Conservation (phyloP, 1,140 invertebrate species). For the Drosophila ercepeae region DNA sequence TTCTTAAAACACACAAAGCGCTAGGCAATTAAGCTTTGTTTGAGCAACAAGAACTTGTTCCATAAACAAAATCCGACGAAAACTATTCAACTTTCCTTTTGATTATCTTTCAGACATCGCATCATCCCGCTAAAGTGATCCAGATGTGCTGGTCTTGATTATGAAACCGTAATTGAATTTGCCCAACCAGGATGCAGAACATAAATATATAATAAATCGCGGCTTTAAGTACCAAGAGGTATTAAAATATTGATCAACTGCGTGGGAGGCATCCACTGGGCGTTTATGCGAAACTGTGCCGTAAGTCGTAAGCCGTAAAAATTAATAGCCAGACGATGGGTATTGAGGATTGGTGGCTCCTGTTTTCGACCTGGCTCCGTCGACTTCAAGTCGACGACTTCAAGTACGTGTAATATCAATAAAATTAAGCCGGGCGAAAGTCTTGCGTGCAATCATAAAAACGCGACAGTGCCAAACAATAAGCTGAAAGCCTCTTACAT, state of each 20-base stretch:
- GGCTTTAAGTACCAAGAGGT: conserved; percentile 10
- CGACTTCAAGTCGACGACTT: conserved; percentile 13
- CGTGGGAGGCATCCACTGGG: conserved; percentile 2
- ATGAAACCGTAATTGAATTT: conserved; percentile 41
- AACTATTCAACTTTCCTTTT: background rate
- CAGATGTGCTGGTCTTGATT: conserved; percentile 30
- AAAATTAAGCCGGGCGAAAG: conserved; percentile 67
- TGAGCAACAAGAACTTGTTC: too few species aligned
- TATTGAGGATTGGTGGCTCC: background rate
- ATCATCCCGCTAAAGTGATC: background rate
- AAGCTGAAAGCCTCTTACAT: conserved; percentile 81
- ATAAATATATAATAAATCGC: conserved; percentile 17
- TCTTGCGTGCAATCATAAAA: conserved; percentile 63
- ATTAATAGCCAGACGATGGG: conserved; percentile 37
- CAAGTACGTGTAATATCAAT: conserved; percentile 79
- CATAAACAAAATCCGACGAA: too few species aligned
- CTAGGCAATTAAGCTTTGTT: too few species aligned
- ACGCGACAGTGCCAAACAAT: conserved; percentile 71
- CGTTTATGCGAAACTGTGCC: conserved; percentile 8
- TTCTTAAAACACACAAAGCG: too few species aligned
- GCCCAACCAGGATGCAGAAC: background rate
- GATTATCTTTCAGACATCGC: background rate
- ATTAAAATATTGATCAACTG: conserved; percentile 49
- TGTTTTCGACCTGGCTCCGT: conserved; percentile 38
- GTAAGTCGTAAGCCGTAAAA: conserved; percentile 43